Percentiles rank a stretch among this genome's conserved stretches.
phyloP scores from a whole-genome alignment of 2,113 vertebrate genomes.

The Manacus vitellinus region DNA sequence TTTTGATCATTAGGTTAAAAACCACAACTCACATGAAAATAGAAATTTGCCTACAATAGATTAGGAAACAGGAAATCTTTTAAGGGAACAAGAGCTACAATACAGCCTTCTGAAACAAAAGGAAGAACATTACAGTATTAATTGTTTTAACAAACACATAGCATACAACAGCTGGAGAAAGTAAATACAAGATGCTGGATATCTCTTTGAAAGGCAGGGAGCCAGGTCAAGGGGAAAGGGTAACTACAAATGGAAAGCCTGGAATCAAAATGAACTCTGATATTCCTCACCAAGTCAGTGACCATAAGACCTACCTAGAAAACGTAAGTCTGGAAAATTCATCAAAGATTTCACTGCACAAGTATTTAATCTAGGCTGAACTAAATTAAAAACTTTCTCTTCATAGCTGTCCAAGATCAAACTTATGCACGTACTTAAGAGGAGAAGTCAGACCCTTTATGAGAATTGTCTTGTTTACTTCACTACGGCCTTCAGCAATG shows the following conservation, averaged over 20 bases:
- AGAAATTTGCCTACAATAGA: slow-evolving; percentile 9
- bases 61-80: slow-evolving; percentile 43
- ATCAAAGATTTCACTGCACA: background rate
- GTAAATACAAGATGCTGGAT: slow-evolving; percentile 25
- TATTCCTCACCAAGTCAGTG: background rate
- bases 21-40: background rate
- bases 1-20: background rate
- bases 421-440: background rate
- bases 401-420: background rate
- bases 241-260: slow-evolving; percentile 14
- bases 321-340: background rate
- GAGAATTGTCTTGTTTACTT: background rate
- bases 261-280: background rate
- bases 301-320: background rate
- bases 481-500: background rate
- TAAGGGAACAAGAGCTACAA: background rate
- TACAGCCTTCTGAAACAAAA: slow-evolving; percentile 23
- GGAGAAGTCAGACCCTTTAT: background rate
- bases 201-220: slow-evolving; percentile 42
- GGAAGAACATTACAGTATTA: slow-evolving; percentile 26
- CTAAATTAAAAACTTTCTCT: background rate
- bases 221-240: slow-evolving; percentile 26
- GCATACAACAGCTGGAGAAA: slow-evolving; percentile 27
- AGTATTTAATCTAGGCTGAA: background rate
- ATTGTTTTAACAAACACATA: background rate